Conservation (phyloP, 2,888 invertebrate genomes). For the Muschampia plurimacula region DNA sequence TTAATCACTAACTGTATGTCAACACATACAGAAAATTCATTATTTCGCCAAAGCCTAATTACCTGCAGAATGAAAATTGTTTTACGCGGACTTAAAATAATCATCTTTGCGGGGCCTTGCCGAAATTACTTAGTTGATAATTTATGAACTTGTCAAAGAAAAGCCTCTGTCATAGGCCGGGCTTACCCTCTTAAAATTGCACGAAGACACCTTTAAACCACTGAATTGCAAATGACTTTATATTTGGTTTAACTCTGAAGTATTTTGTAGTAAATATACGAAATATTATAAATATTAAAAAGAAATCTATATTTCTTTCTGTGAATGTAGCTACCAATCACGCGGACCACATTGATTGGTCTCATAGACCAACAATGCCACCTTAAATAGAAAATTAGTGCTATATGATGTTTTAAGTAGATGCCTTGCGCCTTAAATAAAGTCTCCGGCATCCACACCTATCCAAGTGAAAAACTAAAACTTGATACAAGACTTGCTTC, state of each 20-base stretch:
- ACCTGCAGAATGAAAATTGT: slow-evolving; percentile 17
- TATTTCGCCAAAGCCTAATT: slow-evolving; percentile 5
- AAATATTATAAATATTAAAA: not conserved
- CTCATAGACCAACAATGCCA: too few species aligned
- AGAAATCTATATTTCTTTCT: too few species aligned
- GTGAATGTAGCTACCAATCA: too few species aligned
- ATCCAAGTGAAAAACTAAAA: too few species aligned
- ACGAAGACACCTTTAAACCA: slow-evolving; percentile 28
- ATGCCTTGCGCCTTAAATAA: too few species aligned
- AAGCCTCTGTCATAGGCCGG: slow-evolving; percentile 27
- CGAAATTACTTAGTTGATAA: slow-evolving; percentile 25
- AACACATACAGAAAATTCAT: not conserved
- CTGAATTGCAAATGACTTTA: slow-evolving; percentile 25
- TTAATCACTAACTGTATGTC: not conserved
- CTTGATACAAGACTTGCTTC: too few species aligned
- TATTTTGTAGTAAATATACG: not conserved
- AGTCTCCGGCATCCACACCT: too few species aligned
- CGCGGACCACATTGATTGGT: too few species aligned
- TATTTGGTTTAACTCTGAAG: slow-evolving; percentile 6
- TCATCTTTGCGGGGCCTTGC: slow-evolving; percentile 18
- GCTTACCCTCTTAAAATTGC: slow-evolving; percentile 33
- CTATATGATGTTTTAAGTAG: too few species aligned
- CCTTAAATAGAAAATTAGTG: too few species aligned
- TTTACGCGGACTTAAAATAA: slow-evolving; percentile 21
- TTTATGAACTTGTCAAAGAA: slow-evolving; percentile 32